Conservation (phyloP, 2,113 vertebrate species). For the Gopherus flavomarginatus region DNA sequence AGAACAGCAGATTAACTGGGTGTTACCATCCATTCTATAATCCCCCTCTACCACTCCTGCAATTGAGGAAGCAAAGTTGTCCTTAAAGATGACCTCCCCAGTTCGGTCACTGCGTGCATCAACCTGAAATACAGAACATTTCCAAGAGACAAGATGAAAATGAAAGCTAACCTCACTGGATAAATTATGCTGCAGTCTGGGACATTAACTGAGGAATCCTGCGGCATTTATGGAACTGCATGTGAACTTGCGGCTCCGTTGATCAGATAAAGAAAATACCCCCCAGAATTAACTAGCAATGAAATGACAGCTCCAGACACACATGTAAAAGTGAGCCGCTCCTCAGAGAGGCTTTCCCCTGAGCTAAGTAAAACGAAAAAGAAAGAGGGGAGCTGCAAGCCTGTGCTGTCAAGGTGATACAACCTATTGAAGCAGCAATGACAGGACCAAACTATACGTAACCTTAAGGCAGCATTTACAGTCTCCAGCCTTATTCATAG, state of each 20-base stretch:
- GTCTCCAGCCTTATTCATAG: background rate
- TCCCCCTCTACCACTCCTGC: slow-evolving; percentile 95
- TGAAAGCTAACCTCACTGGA: background rate
- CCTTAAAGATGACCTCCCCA: slow-evolving; percentile 98
- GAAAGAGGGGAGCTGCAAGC: background rate
- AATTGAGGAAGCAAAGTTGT: slow-evolving; percentile 93
- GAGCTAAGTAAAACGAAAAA: background rate
- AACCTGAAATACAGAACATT: slow-evolving; percentile 80
- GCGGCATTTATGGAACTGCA: background rate
- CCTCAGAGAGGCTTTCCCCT: background rate
- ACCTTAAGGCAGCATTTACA: background rate
- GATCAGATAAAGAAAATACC: background rate
- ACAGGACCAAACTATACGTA: background rate
- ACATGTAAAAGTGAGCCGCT: background rate
- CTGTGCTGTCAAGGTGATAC: background rate
- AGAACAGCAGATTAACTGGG: slow-evolving; percentile 94
- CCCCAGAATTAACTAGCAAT: background rate
- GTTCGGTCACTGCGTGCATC: slow-evolving; percentile 96
- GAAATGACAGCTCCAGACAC: background rate
- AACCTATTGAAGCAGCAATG: background rate
- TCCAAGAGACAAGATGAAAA: background rate
- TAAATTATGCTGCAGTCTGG: fast-evolving
- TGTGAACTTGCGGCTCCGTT: background rate
- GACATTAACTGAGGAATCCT: background rate
- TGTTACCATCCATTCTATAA: slow-evolving; percentile 94